phyloP scores from a whole-genome alignment of 2,113 vertebrate species.

The Cynocephalus volans region DNA sequence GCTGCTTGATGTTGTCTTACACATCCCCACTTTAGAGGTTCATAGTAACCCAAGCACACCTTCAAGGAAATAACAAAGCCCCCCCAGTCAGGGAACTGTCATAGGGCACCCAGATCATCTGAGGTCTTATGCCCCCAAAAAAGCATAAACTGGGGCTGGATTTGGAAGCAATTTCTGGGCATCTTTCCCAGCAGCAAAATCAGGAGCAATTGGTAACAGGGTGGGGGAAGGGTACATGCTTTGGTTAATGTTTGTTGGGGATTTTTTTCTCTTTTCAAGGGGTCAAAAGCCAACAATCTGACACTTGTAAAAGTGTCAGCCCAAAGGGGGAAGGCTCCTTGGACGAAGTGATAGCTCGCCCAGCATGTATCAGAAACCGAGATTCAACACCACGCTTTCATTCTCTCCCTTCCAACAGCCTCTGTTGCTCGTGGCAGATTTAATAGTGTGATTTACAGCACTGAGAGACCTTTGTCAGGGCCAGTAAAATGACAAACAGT shows the following conservation, averaged over 20 bases:
- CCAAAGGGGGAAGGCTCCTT: conserved; percentile 90
- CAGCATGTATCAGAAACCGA: conserved; percentile 88
- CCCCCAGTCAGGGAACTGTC: neutral
- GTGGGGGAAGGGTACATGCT: neutral
- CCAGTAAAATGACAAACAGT: conserved; percentile 96
- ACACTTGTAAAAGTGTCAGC: conserved; percentile 89
- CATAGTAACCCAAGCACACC: neutral
- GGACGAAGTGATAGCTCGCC: conserved; percentile 89
- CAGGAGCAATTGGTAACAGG: neutral
- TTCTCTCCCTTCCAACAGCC: conserved; percentile 86
- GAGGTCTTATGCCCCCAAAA: neutral
- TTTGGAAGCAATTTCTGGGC: neutral
- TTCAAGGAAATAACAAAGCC: neutral
- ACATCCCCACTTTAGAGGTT: neutral
- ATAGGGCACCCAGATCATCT: neutral
- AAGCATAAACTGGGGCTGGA: neutral
- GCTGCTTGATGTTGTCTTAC: neutral
- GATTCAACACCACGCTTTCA: conserved; percentile 89
- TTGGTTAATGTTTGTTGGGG: conserved; percentile 31
- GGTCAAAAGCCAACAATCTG: conserved; percentile 87
- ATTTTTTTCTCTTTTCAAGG: conserved; percentile 50
- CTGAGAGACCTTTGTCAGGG: conserved; percentile 90
- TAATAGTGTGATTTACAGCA: conserved; percentile 94
- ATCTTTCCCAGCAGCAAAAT: neutral
- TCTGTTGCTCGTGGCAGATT: conserved; percentile 91